phyloP scores from a whole-genome alignment of 2,888 invertebrate genomes.

The Zaprionus lineosus region DNA sequence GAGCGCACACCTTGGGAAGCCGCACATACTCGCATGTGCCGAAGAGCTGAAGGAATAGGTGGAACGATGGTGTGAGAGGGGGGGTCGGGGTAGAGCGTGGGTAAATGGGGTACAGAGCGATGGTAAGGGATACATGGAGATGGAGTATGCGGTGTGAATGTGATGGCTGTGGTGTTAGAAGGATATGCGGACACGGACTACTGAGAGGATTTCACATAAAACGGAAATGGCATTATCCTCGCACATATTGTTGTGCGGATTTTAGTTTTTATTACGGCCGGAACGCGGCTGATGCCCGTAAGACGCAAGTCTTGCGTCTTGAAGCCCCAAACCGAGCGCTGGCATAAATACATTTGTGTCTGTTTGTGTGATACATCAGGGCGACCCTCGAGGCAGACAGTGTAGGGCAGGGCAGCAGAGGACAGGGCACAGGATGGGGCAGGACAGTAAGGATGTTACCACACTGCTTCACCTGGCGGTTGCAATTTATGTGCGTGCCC shows the following conservation, averaged over 20 bases:
- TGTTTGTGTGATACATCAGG: conserved; percentile 75
- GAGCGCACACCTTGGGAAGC: conserved; percentile 55
- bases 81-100: background rate
- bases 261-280: conserved; percentile 77
- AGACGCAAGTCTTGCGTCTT: conserved; percentile 46
- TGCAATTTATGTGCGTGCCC: conserved; percentile 72
- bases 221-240: conserved; percentile 78
- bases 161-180: too few relatives aligned
- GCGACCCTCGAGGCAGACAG: background rate
- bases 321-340: conserved; percentile 24
- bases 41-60: background rate
- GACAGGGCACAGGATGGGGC: background rate
- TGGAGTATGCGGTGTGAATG: too few relatives aligned
- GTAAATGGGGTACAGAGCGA: background rate
- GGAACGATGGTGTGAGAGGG: background rate
- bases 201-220: conserved; percentile 78
- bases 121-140: conserved; percentile 39
- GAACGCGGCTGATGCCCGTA: conserved; percentile 64
- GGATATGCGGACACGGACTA: conserved; percentile 52
- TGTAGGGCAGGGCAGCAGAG: background rate
- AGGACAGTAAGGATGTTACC: background rate
- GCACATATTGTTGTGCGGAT: conserved; percentile 79
- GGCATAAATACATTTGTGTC: conserved; percentile 75
- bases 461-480: conserved; percentile 62
- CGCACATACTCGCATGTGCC: conserved; percentile 27